These are phyloP conservation scores for Ailuropoda melanoleuca DNA, from an alignment of 2,113 vertebrate species.

Conservation along the genomic window DNA sequence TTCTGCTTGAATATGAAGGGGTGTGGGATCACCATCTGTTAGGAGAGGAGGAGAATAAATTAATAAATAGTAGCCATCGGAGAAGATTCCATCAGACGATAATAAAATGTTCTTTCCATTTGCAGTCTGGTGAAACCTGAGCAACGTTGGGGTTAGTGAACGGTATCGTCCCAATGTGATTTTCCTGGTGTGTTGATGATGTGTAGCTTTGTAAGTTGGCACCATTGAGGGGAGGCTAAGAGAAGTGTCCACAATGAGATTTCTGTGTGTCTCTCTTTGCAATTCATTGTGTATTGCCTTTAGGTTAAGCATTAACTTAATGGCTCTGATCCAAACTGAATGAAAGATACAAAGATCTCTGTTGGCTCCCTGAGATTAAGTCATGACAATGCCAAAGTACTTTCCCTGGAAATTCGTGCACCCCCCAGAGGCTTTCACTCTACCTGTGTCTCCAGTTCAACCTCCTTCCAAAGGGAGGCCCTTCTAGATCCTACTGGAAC, in stretches of 20 bases:
- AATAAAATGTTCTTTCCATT: background rate
- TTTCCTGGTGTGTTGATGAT: background rate
- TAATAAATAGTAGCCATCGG: background rate
- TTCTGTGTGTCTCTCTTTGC: background rate
- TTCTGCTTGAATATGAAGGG: background rate
- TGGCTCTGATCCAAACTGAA: background rate
- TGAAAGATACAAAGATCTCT: background rate
- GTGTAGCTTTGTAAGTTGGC: background rate
- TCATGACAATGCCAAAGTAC: background rate
- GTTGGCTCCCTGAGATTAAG: background rate
- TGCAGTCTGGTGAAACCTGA: background rate
- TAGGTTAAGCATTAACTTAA: background rate
- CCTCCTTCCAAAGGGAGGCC: background rate
- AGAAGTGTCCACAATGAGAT: background rate
- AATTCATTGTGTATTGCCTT: background rate
- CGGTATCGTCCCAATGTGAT: background rate
- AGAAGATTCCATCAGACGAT: background rate
- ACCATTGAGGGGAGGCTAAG: background rate
- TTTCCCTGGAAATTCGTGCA: background rate
- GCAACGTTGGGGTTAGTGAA: background rate
- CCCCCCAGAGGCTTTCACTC: background rate
- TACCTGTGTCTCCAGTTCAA: background rate
- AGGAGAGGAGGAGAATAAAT: background rate
- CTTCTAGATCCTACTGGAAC: background rate
- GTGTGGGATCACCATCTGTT: background rate